Evolutionary conservation across 2,797 vertebrate genomes (phyloP).

Genomic region (Hozukius guyotensis): DNA sequence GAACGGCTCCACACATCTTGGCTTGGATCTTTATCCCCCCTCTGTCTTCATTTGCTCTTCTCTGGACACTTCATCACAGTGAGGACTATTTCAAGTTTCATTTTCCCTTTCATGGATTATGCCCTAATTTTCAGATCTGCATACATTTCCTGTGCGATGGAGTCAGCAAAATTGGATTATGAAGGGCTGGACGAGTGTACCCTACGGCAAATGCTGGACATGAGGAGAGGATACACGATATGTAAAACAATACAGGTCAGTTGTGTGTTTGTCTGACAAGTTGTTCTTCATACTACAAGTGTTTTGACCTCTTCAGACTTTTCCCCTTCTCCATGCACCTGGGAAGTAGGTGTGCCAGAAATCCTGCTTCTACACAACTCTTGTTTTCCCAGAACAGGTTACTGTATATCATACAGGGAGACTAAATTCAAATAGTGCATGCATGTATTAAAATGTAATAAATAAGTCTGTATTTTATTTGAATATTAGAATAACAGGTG

Average conservation of each 20-base stretch:
- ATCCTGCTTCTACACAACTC: background rate
- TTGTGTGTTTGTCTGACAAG: background rate
- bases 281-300: background rate
- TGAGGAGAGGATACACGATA: slow-evolving; percentile 37
- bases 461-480: background rate
- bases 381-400: background rate
- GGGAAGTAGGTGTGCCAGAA: background rate
- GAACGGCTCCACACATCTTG: slow-evolving; percentile 9
- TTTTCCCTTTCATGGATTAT: slow-evolving; percentile 35
- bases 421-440: background rate
- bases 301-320: background rate
- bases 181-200: background rate
- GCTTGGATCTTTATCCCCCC: background rate
- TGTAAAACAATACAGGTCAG: slow-evolving; percentile 57
- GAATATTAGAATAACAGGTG: background rate
- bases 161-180: slow-evolving; percentile 52
- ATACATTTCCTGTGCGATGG: slow-evolving; percentile 18
- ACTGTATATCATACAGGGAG: background rate
- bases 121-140: slow-evolving; percentile 22
- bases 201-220: slow-evolving; percentile 35
- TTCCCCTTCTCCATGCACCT: background rate
- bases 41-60: background rate
- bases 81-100: background rate
- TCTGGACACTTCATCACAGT: background rate
- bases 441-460: background rate